Base-by-base conservation (phyloP, 2,797 vertebrate species). In the Argentina silus region DNA sequence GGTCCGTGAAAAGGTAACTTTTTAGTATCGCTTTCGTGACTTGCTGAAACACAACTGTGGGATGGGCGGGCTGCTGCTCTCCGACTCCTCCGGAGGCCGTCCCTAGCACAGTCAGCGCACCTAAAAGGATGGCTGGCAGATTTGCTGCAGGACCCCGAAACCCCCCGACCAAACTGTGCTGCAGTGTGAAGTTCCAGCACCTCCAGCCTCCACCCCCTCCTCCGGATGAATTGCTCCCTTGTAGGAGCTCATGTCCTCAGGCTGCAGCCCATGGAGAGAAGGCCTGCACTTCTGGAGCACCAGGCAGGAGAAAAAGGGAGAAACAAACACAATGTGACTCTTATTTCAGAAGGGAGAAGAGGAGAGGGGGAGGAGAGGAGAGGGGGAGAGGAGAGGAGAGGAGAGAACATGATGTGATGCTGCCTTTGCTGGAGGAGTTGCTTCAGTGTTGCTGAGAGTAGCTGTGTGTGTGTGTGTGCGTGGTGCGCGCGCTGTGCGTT, bases 171-270 rank as follows among this genome's bases (percentile, higher is more conserved):
- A 60, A 19, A 6, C 10, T 27, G 21, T 36, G 57, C 63, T 72
- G 4, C 75, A 70, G 21, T 77, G 67, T 79, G 75, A 81, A 80
- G 77, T 83, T 80, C 56, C 81, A 78, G 61, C 51, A 69, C 36
- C 67, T 56, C 67, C 67, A 69, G 15, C 63, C 76, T 73, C 78
- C 80, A 70, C 76, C 79, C 75, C 76, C 78, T 53, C 65, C 70
- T 75, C 69, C 68, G 75, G 73, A 87, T 86, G 86, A 87, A 87
- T 86, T 62, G 64, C 72, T 77, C 75, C 82, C 81, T 86, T 87
- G 86, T 87, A 83, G 78, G 79, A 79, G 70, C 69, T 17, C 27
- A 59, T 78, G 79, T 85, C 86, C 86, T 86, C 72, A 70, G 84
- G 82, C 79, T 67, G 76, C 51, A 68, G 82, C 79, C 81, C 82